A percentile compares a stretch with the other conserved stretches of the same genome.
phyloP scores from a whole-genome alignment of 1,140 invertebrate genomes.

The Ceratosolen fusciceps region DNA sequence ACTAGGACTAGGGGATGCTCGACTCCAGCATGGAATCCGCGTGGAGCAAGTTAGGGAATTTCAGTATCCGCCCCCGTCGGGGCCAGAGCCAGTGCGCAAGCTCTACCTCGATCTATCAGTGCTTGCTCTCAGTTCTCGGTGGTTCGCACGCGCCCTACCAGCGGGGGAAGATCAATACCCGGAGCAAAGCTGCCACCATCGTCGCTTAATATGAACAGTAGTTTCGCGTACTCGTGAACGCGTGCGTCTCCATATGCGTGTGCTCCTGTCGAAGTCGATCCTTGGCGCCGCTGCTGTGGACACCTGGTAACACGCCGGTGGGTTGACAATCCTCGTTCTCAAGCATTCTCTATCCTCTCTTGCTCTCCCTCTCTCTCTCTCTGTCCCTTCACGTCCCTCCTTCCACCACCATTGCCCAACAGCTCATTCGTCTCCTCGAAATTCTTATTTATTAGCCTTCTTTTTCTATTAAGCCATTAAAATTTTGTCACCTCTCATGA shows the following conservation, averaged over 20 bases:
- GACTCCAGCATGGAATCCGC: not conserved
- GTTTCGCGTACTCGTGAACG: conserved; percentile 56
- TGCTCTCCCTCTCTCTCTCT: not conserved
- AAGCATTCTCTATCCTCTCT: not conserved
- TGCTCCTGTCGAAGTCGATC: conserved; percentile 19
- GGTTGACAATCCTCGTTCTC: not conserved
- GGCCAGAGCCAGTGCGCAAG: not conserved
- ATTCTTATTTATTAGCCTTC: no score
- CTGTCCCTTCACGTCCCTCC: not conserved
- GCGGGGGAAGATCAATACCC: conserved; percentile 42
- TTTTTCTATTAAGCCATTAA: no score
- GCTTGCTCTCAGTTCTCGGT: conserved; percentile 1
- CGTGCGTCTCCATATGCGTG: conserved; percentile 47
- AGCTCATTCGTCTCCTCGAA: no score
- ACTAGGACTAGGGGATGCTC: not conserved
- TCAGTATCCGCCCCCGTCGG: not conserved
- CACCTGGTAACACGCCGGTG: conserved; percentile 37
- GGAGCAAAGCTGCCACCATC: not conserved
- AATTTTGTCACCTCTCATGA: no score
- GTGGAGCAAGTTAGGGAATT: not conserved
- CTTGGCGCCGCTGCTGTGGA: conserved; percentile 10
- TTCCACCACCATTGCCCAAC: no score
- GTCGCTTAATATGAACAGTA: conserved; percentile 51
- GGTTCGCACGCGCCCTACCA: conserved; percentile 10
- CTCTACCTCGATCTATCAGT: not conserved